A percentile compares a stretch with the other conserved stretches of the same genome.
phyloP scores from a whole-genome alignment of 2,888 invertebrate genomes.

The Agrochola lychnidis region DNA sequence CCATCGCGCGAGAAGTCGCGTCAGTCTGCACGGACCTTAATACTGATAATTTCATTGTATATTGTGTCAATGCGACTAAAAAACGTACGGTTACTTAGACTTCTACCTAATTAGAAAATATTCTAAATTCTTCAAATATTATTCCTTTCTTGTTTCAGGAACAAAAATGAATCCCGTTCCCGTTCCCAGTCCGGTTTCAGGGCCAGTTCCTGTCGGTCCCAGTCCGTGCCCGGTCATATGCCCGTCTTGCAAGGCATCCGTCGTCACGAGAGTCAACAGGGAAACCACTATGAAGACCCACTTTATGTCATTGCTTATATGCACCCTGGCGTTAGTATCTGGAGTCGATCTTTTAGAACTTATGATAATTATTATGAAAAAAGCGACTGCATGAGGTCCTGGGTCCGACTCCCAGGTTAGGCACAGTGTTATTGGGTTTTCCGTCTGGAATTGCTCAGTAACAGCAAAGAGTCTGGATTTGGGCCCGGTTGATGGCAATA shows the following conservation, averaged over 20 bases:
- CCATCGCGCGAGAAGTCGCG: too few relatives aligned
- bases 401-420: too few relatives aligned
- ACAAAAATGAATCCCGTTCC: background rate
- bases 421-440: background rate
- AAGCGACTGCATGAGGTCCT: too few relatives aligned
- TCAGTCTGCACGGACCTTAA: too few relatives aligned
- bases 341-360: background rate
- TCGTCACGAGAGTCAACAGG: slow-evolving; percentile 11
- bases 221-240: slow-evolving; percentile 19
- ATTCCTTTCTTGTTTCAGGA: slow-evolving; percentile 2
- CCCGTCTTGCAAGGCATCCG: slow-evolving; percentile 13
- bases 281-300: slow-evolving; percentile 28
- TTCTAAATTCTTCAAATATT: background rate
- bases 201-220: slow-evolving; percentile 26
- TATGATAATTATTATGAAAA: too few relatives aligned
- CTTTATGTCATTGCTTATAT: slow-evolving; percentile 29
- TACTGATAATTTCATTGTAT: too few relatives aligned
- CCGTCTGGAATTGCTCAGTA: background rate
- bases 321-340: slow-evolving; percentile 12
- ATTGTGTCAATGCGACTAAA: too few relatives aligned
- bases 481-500: background rate
- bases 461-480: background rate
- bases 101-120: background rate
- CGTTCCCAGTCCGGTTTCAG: background rate
- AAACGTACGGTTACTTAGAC: too few relatives aligned